Percentiles rank a stretch among this genome's conserved stretches.
These are phyloP conservation scores for Rhea americana DNA, from an alignment of 2,113 vertebrate species.

Conservation along the genomic window DNA sequence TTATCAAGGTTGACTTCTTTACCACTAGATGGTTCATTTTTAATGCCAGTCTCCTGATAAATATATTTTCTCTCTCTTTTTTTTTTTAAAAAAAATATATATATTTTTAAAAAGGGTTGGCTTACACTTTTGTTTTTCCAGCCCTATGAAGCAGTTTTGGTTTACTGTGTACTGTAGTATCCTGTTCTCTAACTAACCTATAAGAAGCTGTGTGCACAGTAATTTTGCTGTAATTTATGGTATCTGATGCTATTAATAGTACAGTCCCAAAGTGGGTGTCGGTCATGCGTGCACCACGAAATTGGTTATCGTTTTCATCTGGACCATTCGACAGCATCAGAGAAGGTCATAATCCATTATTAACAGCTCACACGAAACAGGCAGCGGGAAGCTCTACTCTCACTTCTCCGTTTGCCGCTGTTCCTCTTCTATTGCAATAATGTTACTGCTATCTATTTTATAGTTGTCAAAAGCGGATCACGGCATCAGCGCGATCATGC, in stretches of 20 bases:
- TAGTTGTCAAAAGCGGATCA: constrained; percentile 44
- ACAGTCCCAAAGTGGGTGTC: neutral
- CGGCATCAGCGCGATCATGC: neutral
- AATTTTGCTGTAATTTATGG: neutral
- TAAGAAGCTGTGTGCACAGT: neutral
- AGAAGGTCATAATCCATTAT: neutral
- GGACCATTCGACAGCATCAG: constrained; percentile 1
- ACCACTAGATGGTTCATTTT: constrained; percentile 69
- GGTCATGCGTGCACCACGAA: neutral
- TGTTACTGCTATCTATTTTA: neutral
- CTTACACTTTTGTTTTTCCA: neutral
- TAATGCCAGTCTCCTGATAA: neutral
- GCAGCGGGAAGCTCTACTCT: neutral
- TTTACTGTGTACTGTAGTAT: neutral
- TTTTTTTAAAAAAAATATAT: neutral
- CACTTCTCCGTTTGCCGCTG: neutral
- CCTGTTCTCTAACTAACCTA: neutral
- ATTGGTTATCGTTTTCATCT: constrained; percentile 5
- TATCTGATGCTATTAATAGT: neutral
- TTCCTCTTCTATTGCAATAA: neutral
- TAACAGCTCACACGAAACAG: neutral
- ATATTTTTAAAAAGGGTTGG: neutral
- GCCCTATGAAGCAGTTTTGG: neutral
- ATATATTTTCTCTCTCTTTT: neutral
- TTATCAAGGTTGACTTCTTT: constrained; percentile 44